Base-by-base conservation (phyloP, 2,797 vertebrate genomes). In the Schizothorax lantsangensis region DNA sequence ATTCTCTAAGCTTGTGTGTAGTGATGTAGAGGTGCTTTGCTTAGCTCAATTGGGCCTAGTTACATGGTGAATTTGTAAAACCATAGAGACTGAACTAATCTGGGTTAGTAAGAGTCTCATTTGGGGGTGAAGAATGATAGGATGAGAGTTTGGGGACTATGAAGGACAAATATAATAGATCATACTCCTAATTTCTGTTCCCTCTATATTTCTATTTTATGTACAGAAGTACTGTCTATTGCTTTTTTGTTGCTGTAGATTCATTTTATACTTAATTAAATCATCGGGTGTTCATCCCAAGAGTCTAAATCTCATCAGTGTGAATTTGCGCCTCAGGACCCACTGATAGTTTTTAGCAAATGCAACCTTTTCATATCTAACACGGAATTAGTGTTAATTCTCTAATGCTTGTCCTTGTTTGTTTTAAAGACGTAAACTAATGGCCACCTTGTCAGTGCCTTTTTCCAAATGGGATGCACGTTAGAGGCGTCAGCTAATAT, bases 51-150 rank as follows among this genome's bases (percentile, higher is more conserved):
- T 91, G 90, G 88, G 91, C 89, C 72, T 89, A 92, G 89, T 85
- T 90, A 91, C 77, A 89, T 88, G 88, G 68, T 93, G 92, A 91
- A 89, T 88, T 87, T 92, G 54, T 57, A 36, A 92, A 47, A 73
- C 91, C 38, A 36, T 49, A 43, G 66, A 86, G 77, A 88, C 75
- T n/a, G 45, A 84, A 54, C 36, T 83, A 69, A 86, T 77, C 40
- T 81, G 81, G 78, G 78, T 86, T 72, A 84, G 47, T 57, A 26
- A 57, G 33, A 33, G 43, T 54, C 45, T 84, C 72, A 66, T 62
- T 36, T 73, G 36, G 62, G 17, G 33, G 59, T 40, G 33, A 43
- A 79, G 57, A 30, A 52, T 72, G 33, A 49, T 45, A 36, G 36
- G 81, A 38, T 17, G 43, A 52, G 57, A 64, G 9, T 33, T 68